These are phyloP conservation scores for Antheraea mylitta DNA, from an alignment of 1,140 invertebrate genomes.

Conservation along the genomic window DNA sequence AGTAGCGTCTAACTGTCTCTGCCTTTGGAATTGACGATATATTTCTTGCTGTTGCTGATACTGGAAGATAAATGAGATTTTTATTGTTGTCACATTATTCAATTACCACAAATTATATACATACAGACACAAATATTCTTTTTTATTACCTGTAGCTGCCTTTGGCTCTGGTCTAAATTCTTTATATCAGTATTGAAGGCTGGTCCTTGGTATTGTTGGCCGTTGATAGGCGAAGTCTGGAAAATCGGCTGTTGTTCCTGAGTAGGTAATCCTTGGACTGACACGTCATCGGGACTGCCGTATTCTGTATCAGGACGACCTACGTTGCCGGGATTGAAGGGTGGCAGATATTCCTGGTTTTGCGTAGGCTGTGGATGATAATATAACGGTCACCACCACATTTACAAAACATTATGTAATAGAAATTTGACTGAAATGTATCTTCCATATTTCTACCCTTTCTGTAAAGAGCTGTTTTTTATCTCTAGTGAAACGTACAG, in stretches of 20 bases:
- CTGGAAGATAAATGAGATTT: slow-evolving; percentile 30
- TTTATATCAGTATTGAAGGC: slow-evolving; percentile 53
- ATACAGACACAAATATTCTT: neutral
- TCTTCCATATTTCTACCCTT: too few relatives aligned
- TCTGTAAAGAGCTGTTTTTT: too few relatives aligned
- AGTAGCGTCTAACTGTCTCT: slow-evolving; percentile 50
- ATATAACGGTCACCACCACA: too few relatives aligned
- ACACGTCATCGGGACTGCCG: slow-evolving; percentile 50
- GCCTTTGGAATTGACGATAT: slow-evolving; percentile 53
- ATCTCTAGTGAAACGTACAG: too few relatives aligned
- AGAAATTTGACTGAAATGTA: too few relatives aligned
- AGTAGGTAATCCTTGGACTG: slow-evolving; percentile 61
- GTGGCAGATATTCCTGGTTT: slow-evolving; percentile 53
- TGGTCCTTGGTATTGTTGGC: slow-evolving; percentile 54
- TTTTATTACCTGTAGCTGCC: slow-evolving; percentile 43
- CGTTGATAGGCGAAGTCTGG: slow-evolving; percentile 59
- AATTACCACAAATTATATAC: neutral
- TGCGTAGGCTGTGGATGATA: slow-evolving; percentile 23
- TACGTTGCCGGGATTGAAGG: slow-evolving; percentile 40
- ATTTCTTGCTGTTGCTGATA: slow-evolving; percentile 58
- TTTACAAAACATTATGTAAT: too few relatives aligned
- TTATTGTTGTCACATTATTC: neutral
- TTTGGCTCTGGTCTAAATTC: slow-evolving; percentile 50
- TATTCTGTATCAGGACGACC: slow-evolving; percentile 28
- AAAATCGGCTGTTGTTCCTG: slow-evolving; percentile 57